A percentile compares a stretch with the other conserved stretches of the same genome.
These are phyloP conservation scores for Dendrolimus houi DNA, from an alignment of 2,888 invertebrate genomes.

Conservation along the genomic window DNA sequence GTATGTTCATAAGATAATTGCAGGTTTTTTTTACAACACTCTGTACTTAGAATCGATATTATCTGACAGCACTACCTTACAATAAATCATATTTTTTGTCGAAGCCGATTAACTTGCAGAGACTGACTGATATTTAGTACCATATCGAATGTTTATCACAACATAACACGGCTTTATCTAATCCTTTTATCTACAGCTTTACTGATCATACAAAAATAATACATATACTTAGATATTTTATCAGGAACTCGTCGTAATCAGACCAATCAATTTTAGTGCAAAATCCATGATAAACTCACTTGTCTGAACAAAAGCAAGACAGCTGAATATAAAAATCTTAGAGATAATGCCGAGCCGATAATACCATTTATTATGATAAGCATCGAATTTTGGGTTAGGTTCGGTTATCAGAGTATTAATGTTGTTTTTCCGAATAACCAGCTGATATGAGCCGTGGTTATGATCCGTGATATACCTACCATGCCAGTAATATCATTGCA, in stretches of 20 bases:
- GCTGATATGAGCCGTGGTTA: slow-evolving; percentile 31
- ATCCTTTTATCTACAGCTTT: slow-evolving; percentile 40
- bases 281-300: slow-evolving; percentile 47
- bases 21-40: background rate
- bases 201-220: slow-evolving; percentile 47
- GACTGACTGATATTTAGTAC: slow-evolving; percentile 25
- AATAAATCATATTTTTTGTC: slow-evolving; percentile 26
- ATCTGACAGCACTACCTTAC: slow-evolving; percentile 18
- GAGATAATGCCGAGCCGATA: slow-evolving; percentile 30
- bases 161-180: slow-evolving; percentile 36
- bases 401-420: slow-evolving; percentile 29
- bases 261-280: slow-evolving; percentile 54
- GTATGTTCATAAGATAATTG: background rate
- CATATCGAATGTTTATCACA: slow-evolving; percentile 23
- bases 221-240: slow-evolving; percentile 28
- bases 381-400: slow-evolving; percentile 29
- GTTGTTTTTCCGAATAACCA: slow-evolving; percentile 39
- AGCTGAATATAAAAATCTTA: slow-evolving; percentile 40
- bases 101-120: slow-evolving; percentile 27
- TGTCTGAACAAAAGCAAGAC: slow-evolving; percentile 40
- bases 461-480: slow-evolving; percentile 26
- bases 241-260: slow-evolving; percentile 43
- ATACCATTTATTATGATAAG: slow-evolving; percentile 30
- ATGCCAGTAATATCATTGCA: slow-evolving; percentile 31
- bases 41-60: slow-evolving; percentile 3